These are phyloP conservation scores for Narcine bancroftii DNA, from an alignment of 2,113 vertebrate genomes.

Conservation along the genomic window DNA sequence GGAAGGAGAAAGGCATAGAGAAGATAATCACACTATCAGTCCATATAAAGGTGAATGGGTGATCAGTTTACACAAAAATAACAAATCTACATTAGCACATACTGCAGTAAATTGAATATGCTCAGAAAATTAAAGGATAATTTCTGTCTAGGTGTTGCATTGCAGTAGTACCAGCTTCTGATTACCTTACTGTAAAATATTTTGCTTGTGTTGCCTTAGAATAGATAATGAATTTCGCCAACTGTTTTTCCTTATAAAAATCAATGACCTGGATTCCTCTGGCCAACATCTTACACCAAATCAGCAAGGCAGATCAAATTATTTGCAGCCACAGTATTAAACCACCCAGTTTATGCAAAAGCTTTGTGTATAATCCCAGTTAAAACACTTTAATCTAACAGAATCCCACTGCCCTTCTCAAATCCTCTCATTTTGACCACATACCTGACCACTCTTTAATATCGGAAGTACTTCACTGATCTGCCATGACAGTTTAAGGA, in stretches of 20 bases:
- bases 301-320: not conserved
- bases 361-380: conserved; percentile 4
- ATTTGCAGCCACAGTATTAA: not conserved
- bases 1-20: not conserved
- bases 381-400: conserved; percentile 16
- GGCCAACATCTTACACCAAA: not conserved
- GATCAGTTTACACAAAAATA: not conserved
- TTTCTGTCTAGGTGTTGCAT: not conserved
- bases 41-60: not conserved
- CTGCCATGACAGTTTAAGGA: not conserved
- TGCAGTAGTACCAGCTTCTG: not conserved
- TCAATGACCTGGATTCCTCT: not conserved
- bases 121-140: not conserved
- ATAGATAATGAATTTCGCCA: not conserved
- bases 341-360: not conserved
- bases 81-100: not conserved
- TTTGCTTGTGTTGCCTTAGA: not conserved
- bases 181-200: not conserved
- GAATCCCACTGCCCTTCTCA: not conserved
- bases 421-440: conserved; percentile 6
- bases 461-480: not conserved
- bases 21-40: not conserved
- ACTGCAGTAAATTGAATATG: not conserved
- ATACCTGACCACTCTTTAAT: not conserved
- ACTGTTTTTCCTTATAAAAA: not conserved